Conservation (phyloP, 2,113 vertebrate genomes). For the Python bivittatus region DNA sequence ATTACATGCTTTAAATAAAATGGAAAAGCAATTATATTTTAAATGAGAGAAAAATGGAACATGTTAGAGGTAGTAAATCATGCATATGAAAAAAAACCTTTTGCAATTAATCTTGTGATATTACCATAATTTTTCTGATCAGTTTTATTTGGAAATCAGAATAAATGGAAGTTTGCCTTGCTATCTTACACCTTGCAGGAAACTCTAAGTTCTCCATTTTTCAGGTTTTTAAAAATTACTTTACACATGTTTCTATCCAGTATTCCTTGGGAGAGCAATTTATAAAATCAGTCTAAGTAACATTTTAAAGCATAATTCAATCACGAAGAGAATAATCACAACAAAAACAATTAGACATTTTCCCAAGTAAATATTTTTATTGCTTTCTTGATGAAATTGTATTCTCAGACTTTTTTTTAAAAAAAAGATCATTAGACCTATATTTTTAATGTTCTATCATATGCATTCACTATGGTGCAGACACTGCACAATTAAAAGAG, state of each 20-base stretch:
- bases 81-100: slow-evolving; percentile 51
- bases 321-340: slow-evolving; percentile 20
- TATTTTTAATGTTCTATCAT: slow-evolving; percentile 39
- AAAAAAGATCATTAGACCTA: slow-evolving; percentile 28
- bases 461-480: slow-evolving; percentile 38
- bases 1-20: not conserved
- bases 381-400: slow-evolving; percentile 37
- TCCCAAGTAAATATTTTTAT: slow-evolving; percentile 52
- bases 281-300: not conserved
- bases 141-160: slow-evolving; percentile 12
- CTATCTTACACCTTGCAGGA: slow-evolving; percentile 13
- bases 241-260: slow-evolving; percentile 52
- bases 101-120: slow-evolving; percentile 39
- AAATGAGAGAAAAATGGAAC: slow-evolving; percentile 25
- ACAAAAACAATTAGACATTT: slow-evolving; percentile 37
- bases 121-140: slow-evolving; percentile 27
- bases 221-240: slow-evolving; percentile 57
- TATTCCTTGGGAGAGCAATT: slow-evolving; percentile 4
- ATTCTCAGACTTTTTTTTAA: slow-evolving; percentile 22
- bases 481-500: slow-evolving; percentile 34
- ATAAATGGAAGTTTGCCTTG: not conserved
- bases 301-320: slow-evolving; percentile 10
- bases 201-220: slow-evolving; percentile 45
- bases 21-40: not conserved
- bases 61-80: slow-evolving; percentile 58